These are phyloP conservation scores for Melospiza georgiana DNA, from an alignment of 2,113 vertebrate genomes.

Conservation along the genomic window DNA sequence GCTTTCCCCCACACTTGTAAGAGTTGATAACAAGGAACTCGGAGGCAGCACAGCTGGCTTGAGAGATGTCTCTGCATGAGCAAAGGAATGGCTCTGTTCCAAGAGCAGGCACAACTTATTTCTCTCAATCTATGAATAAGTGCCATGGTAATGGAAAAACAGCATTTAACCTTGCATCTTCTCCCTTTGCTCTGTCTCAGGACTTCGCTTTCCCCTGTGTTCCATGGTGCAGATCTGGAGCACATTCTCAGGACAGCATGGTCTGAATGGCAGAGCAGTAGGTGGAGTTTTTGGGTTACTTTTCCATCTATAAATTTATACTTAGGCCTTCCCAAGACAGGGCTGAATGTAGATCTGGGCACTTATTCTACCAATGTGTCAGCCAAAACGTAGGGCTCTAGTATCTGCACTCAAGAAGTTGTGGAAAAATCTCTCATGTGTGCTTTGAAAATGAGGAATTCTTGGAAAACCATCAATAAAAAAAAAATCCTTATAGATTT, in stretches of 20 bases:
- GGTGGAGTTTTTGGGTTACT: fast-evolving
- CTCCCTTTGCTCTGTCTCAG: neutral
- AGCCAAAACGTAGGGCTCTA: neutral
- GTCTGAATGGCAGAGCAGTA: neutral
- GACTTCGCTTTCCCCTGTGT: neutral
- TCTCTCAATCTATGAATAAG: neutral
- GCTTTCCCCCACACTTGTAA: neutral
- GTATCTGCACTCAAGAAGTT: neutral
- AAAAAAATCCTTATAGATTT: neutral
- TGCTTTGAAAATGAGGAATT: neutral
- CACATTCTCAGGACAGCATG: neutral
- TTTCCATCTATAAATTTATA: neutral
- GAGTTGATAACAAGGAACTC: constrained; percentile 1
- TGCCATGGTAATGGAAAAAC: neutral
- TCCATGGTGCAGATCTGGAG: neutral
- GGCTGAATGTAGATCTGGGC: neutral
- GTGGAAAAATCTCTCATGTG: neutral
- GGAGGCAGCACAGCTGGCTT: constrained; percentile 44
- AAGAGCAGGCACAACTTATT: neutral
- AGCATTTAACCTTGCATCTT: neutral
- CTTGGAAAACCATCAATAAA: neutral
- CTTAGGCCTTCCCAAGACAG: neutral
- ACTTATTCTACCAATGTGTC: neutral
- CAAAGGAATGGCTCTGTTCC: constrained; percentile 3
- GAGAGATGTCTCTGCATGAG: neutral